Base-by-base conservation (phyloP, 2,113 vertebrate species). In the Oreotragus oreotragus region DNA sequence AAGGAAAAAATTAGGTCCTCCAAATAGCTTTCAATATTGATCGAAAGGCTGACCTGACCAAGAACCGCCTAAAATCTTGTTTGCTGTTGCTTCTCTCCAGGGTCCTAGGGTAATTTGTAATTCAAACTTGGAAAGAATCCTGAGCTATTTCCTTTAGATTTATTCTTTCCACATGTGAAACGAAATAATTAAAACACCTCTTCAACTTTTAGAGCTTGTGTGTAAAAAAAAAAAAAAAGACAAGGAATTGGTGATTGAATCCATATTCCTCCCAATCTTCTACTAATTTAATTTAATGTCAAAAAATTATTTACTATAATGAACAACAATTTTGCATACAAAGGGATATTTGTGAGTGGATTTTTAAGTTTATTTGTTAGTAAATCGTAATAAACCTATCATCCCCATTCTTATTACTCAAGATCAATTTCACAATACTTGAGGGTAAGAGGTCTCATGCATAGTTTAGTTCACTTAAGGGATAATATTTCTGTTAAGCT, bases 151-250 rank as follows among this genome's bases (percentile, higher is more conserved):
- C 98, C 98, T 98, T 98, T 96, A 98, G 97, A 98, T 81, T 98
- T 99, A 99, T 99, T 99, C 97, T 97, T 99, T 99, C 98, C 99
- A 99, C 98, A 99, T 99, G 98, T 98, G 98, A 98, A 99, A 98
- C 87, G 62, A 97, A 98, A 98, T 98, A 98, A 98, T 99, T 99
- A 99, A 99, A 99, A 99, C 98, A 99, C 98, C 98, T 99, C 98
- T 98, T 99, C 98, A 99, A 98, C 98, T 98, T 98, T 98, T 98
- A 98, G 97, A 99, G 98, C 98, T 79, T 80, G 94, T 91, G 70
- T 70, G 49, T 55, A 94, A 90, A 66, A 95, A 96, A 92, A 95
- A 96, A 92, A 93, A 98, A 30, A 98, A 98, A 94, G 96, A 86
- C 90, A 97, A 98, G 45, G 85, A 95, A 98, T 98, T 81, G 6